Percentiles rank a stretch among this genome's conserved stretches.
Conservation (phyloP, 2,113 vertebrate genomes). For the Eira barbara region DNA sequence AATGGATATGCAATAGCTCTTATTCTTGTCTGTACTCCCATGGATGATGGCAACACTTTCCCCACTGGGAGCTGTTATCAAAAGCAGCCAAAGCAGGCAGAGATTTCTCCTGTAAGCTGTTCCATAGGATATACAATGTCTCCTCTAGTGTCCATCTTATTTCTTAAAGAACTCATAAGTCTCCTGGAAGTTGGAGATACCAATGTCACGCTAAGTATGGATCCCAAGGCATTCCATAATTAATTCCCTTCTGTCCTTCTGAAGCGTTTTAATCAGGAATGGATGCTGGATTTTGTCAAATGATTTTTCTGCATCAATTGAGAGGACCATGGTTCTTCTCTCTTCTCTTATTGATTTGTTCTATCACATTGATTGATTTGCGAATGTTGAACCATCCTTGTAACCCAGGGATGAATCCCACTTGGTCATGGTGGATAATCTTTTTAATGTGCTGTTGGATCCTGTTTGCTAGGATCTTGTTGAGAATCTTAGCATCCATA, state of each 20-base stretch:
- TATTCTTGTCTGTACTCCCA: neutral
- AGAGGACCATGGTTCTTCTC: too few species aligned
- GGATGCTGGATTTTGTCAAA: too few species aligned
- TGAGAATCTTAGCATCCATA: too few species aligned
- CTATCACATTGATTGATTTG: too few species aligned
- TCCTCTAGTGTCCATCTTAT: neutral
- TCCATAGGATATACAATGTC: neutral
- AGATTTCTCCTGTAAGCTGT: neutral
- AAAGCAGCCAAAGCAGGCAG: neutral
- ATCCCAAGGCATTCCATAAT: neutral
- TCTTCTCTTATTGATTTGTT: too few species aligned
- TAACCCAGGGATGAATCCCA: too few species aligned
- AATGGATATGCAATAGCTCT: neutral
- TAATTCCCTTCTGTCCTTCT: neutral
- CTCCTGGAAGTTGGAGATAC: neutral
- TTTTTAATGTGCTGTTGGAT: too few species aligned
- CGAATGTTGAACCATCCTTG: too few species aligned
- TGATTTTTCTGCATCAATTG: too few species aligned
- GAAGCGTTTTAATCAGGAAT: too few species aligned
- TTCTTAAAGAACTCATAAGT: neutral
- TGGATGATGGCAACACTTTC: neutral
- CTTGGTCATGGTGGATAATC: too few species aligned
- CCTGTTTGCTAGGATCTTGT: too few species aligned
- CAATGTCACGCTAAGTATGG: neutral
- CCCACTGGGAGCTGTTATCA: neutral